phyloP scores from a whole-genome alignment of 2,797 vertebrate genomes.

The Cyclura pinguis region DNA sequence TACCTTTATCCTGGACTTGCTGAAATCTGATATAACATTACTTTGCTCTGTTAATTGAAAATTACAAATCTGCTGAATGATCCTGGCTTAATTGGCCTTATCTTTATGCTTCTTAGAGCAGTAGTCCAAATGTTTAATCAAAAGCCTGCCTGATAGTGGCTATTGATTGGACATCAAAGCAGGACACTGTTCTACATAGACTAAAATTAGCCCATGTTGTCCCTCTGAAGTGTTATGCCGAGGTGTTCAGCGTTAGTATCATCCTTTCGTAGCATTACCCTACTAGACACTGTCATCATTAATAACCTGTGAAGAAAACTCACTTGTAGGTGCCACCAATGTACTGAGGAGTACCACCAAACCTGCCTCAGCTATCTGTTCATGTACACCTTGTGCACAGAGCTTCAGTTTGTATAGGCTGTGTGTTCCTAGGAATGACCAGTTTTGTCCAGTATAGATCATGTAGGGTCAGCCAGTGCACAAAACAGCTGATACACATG shows the following conservation, averaged over 20 bases:
- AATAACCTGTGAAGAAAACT: neutral
- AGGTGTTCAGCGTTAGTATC: neutral
- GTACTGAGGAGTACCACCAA: neutral
- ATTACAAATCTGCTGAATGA: conserved; percentile 50
- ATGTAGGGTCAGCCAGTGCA: neutral
- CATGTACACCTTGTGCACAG: neutral
- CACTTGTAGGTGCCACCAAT: neutral
- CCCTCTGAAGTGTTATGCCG: conserved; percentile 27
- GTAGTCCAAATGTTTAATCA: conserved; percentile 52
- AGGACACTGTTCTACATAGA: conserved; percentile 11
- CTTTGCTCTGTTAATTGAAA: conserved; percentile 41
- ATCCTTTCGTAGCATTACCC: conserved; percentile 18
- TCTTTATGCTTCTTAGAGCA: conserved; percentile 48
- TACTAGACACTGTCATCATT: neutral
- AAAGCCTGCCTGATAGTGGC: conserved; percentile 38
- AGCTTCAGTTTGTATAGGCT: neutral
- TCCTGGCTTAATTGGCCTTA: conserved; percentile 32
- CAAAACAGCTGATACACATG: neutral
- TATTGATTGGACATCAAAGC: conserved; percentile 37
- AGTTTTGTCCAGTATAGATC: neutral
- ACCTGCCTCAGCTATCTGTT: neutral
- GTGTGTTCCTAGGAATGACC: neutral
- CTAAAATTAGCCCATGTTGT: neutral
- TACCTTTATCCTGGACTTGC: conserved; percentile 31
- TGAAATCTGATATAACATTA: conserved; percentile 51